Conservation (phyloP, 2,797 vertebrate genomes). For the Octomys mimax region DNA sequence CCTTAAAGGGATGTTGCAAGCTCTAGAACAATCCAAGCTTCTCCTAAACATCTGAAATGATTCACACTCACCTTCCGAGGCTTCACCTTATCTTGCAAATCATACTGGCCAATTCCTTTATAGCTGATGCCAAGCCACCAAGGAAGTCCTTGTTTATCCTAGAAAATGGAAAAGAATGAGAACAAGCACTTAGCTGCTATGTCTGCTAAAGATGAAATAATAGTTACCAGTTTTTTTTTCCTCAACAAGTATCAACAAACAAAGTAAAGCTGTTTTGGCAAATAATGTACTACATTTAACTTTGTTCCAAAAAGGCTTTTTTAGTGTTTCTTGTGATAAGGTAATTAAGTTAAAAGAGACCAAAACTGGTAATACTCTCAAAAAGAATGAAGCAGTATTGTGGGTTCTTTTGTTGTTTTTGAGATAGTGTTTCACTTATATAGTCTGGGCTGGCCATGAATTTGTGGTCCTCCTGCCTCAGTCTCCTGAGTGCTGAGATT, state of each 20-base stretch:
- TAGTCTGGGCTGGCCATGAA: too few species aligned
- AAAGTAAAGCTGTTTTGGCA: constrained; percentile 44
- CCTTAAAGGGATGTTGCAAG: neutral
- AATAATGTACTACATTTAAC: constrained; percentile 62
- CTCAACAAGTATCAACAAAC: constrained; percentile 71
- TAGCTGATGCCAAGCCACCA: constrained; percentile 99
- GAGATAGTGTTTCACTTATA: neutral
- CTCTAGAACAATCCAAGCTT: neutral
- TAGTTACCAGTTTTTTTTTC: constrained; percentile 49
- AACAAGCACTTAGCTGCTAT: constrained; percentile 65
- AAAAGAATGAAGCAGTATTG: neutral
- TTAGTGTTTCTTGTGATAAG: constrained; percentile 64
- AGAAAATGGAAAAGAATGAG: constrained; percentile 81
- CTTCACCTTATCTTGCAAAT: constrained; percentile 97
- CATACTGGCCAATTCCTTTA: constrained; percentile 98
- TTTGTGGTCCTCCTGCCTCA: too few species aligned
- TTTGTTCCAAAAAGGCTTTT: constrained; percentile 54
- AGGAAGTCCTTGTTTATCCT: constrained; percentile 99
- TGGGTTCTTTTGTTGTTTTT: neutral
- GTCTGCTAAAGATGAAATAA: constrained; percentile 57
- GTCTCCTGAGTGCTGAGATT: too few species aligned
- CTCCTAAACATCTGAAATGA: neutral
- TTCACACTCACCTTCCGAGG: constrained; percentile 95
- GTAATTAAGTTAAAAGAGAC: constrained; percentile 18
- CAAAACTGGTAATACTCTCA: constrained; percentile 8